Evolutionary conservation across 23 tunicate genomes (phyloP).

Genomic region (Styela clava): DNA sequence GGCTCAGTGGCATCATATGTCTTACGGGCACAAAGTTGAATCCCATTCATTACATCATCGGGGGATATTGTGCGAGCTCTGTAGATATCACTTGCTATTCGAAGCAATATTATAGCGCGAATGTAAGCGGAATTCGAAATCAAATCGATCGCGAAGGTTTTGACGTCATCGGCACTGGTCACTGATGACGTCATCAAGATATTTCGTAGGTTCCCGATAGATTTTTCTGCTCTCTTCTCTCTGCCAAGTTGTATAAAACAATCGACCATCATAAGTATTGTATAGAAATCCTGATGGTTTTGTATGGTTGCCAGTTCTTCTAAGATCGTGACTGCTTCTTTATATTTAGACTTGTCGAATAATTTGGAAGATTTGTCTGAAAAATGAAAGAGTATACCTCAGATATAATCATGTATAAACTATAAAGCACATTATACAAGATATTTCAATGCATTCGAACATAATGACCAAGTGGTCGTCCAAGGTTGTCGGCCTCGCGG

Average conservation of each 20-base stretch:
- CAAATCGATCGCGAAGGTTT: neutral
- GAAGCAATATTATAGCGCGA: neutral
- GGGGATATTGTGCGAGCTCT: neutral
- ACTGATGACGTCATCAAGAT: neutral
- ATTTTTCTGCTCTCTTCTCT: neutral
- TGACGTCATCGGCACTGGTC: neutral
- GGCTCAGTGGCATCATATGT: neutral
- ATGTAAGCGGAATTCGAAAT: neutral
- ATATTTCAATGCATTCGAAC: no score
- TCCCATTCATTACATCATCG: neutral
- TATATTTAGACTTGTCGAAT: neutral
- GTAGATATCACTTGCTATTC: neutral
- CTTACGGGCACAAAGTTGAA: neutral
- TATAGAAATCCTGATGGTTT: neutral
- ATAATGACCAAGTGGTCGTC: no score
- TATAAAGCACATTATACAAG: no score
- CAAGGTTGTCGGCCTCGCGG: no score
- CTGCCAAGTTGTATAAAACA: neutral
- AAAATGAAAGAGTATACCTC: no score
- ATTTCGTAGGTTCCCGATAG: neutral
- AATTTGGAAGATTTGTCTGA: neutral
- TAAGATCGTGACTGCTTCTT: neutral
- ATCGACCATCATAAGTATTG: neutral
- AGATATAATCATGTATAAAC: no score
- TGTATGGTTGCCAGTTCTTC: neutral